A percentile compares a stretch with the other conserved stretches of the same genome.
Conservation (phyloP, 37 sponge, comb jelly and placozoan species). For the Crambe crambe region DNA sequence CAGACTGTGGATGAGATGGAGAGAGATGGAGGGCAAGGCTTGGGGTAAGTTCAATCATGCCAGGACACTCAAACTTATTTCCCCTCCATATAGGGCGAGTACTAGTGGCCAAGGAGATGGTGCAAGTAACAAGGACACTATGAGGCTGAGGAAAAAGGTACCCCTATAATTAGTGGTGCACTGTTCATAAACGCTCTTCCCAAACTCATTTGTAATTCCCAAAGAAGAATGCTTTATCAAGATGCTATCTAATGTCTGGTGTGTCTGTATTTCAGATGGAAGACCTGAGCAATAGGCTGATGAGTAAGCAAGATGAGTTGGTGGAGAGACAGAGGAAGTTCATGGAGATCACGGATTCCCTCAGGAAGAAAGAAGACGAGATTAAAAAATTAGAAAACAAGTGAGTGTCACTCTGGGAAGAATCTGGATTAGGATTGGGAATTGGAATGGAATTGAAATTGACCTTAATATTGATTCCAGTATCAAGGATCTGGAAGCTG, state of each 20-base stretch:
- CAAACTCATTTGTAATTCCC: background rate
- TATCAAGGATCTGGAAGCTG: background rate
- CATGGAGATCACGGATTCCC: constrained; percentile 1
- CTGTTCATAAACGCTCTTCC: background rate
- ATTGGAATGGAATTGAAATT: constrained; percentile 11
- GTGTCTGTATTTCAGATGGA: constrained; percentile 13
- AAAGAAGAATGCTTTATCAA: background rate
- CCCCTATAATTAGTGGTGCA: too few species aligned
- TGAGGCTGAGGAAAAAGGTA: constrained; percentile 13
- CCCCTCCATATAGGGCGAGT: background rate
- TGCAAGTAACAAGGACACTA: background rate
- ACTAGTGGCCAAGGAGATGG: constrained; percentile 7
- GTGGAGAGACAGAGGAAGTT: constrained; percentile 39
- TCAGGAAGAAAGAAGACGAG: constrained; percentile 28
- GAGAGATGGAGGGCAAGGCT: constrained; percentile 4
- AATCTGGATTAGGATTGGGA: background rate
- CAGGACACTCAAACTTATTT: too few species aligned
- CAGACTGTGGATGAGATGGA: background rate
- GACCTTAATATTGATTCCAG: background rate
- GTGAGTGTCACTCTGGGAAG: background rate
- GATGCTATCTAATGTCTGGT: background rate
- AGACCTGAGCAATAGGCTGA: constrained; percentile 31
- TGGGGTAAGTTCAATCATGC: too few species aligned
- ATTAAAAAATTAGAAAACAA: background rate
- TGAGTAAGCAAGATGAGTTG: constrained; percentile 51